Evolutionary conservation across 1,140 invertebrate species (phyloP).

Genomic region (Globodera rostochiensis): DNA sequence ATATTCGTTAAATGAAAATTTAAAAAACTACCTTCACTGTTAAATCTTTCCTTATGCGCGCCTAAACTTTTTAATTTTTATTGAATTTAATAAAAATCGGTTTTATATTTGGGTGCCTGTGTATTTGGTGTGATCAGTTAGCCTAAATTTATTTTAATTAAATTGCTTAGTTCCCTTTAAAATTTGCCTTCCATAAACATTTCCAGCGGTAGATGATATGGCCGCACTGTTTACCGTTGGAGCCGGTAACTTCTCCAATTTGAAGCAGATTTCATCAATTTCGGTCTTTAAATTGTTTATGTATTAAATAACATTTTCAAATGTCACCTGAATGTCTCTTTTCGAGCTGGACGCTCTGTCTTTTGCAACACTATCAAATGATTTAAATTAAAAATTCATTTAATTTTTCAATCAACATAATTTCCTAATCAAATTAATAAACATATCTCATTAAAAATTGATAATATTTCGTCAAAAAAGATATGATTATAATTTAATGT

Average conservation of each 20-base stretch:
- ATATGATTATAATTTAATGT: no score
- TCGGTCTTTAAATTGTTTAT: slow-evolving; percentile 54
- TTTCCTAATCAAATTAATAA: no score
- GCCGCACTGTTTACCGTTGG: slow-evolving; percentile 57
- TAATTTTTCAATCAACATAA: no score
- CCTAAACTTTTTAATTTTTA: slow-evolving; percentile 37
- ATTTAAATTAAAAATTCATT: background rate
- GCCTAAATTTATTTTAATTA: slow-evolving; percentile 28
- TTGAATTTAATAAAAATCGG: background rate
- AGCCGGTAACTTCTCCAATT: slow-evolving; percentile 57
- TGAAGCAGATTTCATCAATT: slow-evolving; percentile 59
- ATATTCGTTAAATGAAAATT: no score
- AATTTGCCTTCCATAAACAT: slow-evolving; percentile 48
- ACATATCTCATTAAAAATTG: no score
- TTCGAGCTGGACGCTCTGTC: slow-evolving; percentile 55
- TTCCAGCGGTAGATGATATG: slow-evolving; percentile 57
- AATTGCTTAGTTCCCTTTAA: slow-evolving; percentile 1
- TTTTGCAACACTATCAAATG: slow-evolving; percentile 54
- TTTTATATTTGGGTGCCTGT: slow-evolving; percentile 58
- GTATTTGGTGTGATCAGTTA: slow-evolving; percentile 66
- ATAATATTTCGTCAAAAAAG: no score
- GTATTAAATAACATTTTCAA: background rate
- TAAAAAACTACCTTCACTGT: slow-evolving; percentile 61
- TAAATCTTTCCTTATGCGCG: slow-evolving; percentile 70
- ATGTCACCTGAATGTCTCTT: slow-evolving; percentile 56